Evolutionary conservation across 2,113 vertebrate species (phyloP).

Genomic region (Typhlomys cinereus): DNA sequence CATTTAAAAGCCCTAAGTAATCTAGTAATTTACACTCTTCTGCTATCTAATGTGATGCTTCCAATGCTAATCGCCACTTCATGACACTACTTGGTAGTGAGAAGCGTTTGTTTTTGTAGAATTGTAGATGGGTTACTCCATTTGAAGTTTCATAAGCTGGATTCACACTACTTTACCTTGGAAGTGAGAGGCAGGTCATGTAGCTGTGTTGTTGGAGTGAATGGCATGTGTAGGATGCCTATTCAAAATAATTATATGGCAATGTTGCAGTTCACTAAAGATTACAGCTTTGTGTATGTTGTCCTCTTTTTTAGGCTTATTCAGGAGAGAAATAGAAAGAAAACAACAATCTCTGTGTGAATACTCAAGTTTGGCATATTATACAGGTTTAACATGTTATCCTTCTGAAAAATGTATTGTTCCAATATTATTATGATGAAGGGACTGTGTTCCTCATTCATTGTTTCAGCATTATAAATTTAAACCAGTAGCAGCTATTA

Average conservation of each 20-base stretch:
- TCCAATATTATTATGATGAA: neutral
- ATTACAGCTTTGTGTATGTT: neutral
- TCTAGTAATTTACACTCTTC: conserved; percentile 65
- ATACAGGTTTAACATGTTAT: neutral
- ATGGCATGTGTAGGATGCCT: neutral
- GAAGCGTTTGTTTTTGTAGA: neutral
- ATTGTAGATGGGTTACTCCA: neutral
- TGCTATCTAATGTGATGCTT: neutral
- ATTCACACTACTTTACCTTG: neutral
- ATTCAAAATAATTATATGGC: neutral
- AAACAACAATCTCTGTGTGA: neutral
- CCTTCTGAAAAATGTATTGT: neutral
- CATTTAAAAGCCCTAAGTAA: conserved; percentile 80
- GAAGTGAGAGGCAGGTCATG: neutral
- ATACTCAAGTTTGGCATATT: neutral
- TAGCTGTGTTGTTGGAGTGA: neutral
- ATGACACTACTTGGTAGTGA: neutral
- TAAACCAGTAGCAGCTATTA: neutral
- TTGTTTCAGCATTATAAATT: neutral
- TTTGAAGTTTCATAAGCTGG: neutral
- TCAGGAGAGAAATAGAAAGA: neutral
- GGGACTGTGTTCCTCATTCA: neutral
- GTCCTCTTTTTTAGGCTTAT: neutral
- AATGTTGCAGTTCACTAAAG: neutral
- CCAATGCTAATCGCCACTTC: conserved; percentile 35